phyloP scores from a whole-genome alignment of 2,113 vertebrate species.

The Sporophila hypoxantha region DNA sequence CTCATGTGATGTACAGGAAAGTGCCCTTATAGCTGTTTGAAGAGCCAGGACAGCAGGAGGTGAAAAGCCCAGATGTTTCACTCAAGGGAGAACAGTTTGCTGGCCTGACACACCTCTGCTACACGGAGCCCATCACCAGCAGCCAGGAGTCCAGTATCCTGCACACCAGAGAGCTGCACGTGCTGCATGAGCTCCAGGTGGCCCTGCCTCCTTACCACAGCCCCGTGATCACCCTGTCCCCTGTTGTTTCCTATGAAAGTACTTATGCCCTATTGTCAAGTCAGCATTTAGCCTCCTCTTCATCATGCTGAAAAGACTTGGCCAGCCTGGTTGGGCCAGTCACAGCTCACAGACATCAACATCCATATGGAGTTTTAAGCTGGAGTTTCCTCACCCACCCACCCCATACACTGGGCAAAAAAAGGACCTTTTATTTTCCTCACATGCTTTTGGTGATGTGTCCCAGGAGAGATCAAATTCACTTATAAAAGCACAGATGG shows the following conservation, averaged over 20 bases:
- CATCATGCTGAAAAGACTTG: neutral
- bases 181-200: neutral
- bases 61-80: neutral
- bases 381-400: neutral
- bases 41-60: neutral
- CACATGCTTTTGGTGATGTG: neutral
- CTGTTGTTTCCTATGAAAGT: neutral
- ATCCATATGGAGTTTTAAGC: neutral
- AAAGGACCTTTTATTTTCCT: neutral
- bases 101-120: neutral
- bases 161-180: fast-evolving
- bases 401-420: neutral
- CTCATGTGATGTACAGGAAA: neutral
- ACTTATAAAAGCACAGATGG: neutral
- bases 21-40: neutral
- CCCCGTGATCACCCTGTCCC: neutral
- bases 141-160: neutral
- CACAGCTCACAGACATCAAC: neutral
- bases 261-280: neutral
- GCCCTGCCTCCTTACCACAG: neutral
- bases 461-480: constrained; percentile 38
- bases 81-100: fast-evolving
- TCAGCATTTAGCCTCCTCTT: neutral
- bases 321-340: neutral
- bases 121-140: neutral